A percentile compares a stretch with the other conserved stretches of the same genome.
Evolutionary conservation across 2,113 vertebrate genomes (phyloP).

Genomic region (Colossoma macropomum): DNA sequence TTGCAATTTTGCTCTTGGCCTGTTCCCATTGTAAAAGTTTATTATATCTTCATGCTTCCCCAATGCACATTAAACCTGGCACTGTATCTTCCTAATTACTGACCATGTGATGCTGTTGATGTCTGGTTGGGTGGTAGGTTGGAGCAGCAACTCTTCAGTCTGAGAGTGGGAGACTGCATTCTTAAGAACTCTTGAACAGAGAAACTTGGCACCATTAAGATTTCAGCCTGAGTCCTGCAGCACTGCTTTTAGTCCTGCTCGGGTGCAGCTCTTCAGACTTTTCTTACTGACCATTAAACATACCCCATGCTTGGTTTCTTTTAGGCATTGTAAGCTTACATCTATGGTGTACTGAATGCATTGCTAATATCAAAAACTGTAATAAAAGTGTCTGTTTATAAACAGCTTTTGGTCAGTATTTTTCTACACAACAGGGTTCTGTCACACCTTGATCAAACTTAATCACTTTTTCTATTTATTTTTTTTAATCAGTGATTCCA

Average conservation of each 20-base stretch:
- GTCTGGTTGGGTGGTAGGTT: neutral
- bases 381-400: conserved; percentile 27
- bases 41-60: neutral
- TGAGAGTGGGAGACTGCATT: neutral
- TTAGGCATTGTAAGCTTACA: conserved; percentile 11
- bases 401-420: conserved; percentile 6
- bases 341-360: conserved; percentile 36
- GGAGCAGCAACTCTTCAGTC: neutral
- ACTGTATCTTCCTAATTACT: neutral
- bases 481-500: no score
- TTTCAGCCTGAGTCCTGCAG: neutral
- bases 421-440: neutral
- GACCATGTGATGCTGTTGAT: neutral
- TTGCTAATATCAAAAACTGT: conserved; percentile 38
- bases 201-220: neutral
- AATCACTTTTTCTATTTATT: no score
- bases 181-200: neutral
- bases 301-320: neutral
- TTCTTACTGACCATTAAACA: neutral
- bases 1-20: no score
- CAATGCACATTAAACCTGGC: neutral
- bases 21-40: no score
- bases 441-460: neutral
- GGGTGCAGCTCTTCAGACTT: neutral
- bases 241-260: neutral